phyloP scores from a whole-genome alignment of 2,113 vertebrate genomes.

The Heterocephalus glaber region DNA sequence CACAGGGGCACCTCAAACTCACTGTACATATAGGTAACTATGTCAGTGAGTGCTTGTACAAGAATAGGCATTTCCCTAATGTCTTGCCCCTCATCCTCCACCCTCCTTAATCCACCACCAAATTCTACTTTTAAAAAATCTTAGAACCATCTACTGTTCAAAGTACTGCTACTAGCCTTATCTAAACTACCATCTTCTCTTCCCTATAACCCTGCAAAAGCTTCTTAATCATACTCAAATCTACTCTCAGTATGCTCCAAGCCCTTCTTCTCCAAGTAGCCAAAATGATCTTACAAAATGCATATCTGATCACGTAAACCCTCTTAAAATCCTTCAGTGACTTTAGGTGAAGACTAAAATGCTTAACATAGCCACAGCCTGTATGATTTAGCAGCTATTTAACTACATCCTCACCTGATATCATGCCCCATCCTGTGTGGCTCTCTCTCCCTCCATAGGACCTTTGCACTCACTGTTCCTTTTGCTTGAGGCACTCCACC shows the following conservation, averaged over 20 bases:
- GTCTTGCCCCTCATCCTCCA: background rate
- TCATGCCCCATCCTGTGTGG: too few relatives aligned
- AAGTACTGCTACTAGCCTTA: background rate
- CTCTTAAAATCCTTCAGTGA: background rate
- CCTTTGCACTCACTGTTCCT: background rate
- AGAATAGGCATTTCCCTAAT: background rate
- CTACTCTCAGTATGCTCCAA: background rate
- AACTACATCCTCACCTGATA: background rate
- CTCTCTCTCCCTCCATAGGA: background rate
- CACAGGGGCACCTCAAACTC: background rate
- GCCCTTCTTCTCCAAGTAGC: background rate
- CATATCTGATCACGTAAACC: background rate
- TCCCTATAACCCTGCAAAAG: background rate
- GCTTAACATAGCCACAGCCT: background rate
- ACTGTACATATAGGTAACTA: background rate
- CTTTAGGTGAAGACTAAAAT: constrained; percentile 12
- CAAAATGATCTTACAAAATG: background rate
- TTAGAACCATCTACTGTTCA: background rate
- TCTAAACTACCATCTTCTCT: background rate
- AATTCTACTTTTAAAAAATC: background rate
- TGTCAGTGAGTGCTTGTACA: background rate
- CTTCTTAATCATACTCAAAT: constrained; percentile 14
- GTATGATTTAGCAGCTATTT: background rate
- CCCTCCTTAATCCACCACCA: background rate
- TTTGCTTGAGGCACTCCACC: background rate